These are phyloP conservation scores for Drosophila colorata DNA, from an alignment of 2,888 invertebrate genomes.

Conservation along the genomic window DNA sequence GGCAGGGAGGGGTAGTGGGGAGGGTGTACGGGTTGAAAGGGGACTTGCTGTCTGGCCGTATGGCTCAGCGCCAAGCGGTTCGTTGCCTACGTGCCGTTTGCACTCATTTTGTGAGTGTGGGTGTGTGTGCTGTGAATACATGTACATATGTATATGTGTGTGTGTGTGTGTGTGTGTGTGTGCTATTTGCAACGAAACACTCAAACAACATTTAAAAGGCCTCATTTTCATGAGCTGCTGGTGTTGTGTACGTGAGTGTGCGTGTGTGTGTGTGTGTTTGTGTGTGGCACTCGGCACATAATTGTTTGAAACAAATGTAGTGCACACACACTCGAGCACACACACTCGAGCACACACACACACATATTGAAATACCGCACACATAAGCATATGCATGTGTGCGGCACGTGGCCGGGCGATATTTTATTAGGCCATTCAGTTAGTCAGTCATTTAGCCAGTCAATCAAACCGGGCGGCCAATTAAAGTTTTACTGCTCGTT, in stretches of 20 bases:
- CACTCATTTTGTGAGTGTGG: constrained; percentile 47
- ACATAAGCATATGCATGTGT: constrained; percentile 4
- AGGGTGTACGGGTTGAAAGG: neutral
- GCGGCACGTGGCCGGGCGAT: constrained; percentile 35
- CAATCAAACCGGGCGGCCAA: constrained; percentile 72
- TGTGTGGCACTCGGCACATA: constrained; percentile 69
- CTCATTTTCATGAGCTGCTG: constrained; percentile 72
- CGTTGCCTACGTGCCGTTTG: constrained; percentile 65
- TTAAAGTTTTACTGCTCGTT: constrained; percentile 73
- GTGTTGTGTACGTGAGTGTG: constrained; percentile 13
- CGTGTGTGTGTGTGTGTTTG: constrained; percentile 14
- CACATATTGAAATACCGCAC: neutral
- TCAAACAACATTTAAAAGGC: constrained; percentile 77
- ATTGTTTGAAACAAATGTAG: constrained; percentile 76
- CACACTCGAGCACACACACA: constrained; percentile 36
- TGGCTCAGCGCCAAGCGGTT: constrained; percentile 31
- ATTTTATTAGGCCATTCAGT: constrained; percentile 76
- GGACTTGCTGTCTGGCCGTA: constrained; percentile 53
- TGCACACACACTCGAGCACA: constrained; percentile 52
- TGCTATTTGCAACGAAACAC: constrained; percentile 72
- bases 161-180: constrained; percentile 26
- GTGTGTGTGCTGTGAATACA: too few relatives aligned
- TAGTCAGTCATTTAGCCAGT: constrained; percentile 75
- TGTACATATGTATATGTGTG: constrained; percentile 12
- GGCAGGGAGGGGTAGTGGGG: neutral